Evolutionary conservation across 2,113 vertebrate species (phyloP).

Genomic region (Cololabis saira): DNA sequence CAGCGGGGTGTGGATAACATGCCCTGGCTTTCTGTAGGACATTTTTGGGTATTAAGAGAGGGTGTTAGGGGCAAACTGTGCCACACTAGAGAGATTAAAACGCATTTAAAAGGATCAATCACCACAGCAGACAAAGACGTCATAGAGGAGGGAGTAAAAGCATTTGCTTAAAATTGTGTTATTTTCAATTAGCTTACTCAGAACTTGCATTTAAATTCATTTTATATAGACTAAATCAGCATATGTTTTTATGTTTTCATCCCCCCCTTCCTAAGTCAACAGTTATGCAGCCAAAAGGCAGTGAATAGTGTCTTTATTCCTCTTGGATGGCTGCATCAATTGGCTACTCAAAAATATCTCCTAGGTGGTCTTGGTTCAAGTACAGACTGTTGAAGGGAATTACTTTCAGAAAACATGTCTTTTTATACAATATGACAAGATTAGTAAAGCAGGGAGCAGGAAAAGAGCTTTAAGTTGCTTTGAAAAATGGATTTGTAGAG

Average conservation of each 20-base stretch:
- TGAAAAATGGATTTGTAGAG: conserved; percentile 50
- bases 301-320: conserved; percentile 77
- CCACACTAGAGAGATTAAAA: background rate
- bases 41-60: conserved; percentile 41
- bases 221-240: conserved; percentile 58
- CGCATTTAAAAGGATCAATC: conserved; percentile 24
- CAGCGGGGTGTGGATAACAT: conserved; percentile 63
- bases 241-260: conserved; percentile 74
- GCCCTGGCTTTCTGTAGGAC: conserved; percentile 36
- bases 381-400: conserved; percentile 39
- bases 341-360: conserved; percentile 54
- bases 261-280: conserved; percentile 67
- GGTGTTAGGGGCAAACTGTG: conserved; percentile 40
- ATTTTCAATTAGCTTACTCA: conserved; percentile 21
- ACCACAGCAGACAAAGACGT: conserved; percentile 25
- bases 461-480: conserved; percentile 27
- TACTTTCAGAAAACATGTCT: conserved; percentile 22
- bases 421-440: conserved; percentile 57
- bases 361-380: conserved; percentile 66
- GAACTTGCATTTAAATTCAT: conserved; percentile 38
- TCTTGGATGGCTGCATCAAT: conserved; percentile 39
- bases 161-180: conserved; percentile 3
- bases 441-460: conserved; percentile 45
- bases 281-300: conserved; percentile 55
- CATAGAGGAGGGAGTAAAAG: background rate